Base-by-base conservation (phyloP, 2,888 invertebrate genomes). In the Drosophila dives region DNA sequence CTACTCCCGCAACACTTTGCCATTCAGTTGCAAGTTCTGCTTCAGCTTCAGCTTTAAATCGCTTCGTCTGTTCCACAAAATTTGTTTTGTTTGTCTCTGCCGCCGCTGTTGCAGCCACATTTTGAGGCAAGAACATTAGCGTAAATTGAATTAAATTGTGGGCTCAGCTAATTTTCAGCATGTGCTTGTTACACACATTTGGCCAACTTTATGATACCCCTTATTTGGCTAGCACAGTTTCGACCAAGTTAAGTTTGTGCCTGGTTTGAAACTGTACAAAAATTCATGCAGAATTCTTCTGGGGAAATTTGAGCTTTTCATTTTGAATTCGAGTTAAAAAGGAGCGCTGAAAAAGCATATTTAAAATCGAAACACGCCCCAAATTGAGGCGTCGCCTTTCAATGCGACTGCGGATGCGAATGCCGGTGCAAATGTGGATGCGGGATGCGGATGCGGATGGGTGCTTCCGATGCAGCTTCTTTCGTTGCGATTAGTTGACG, bases 401-500 rank as follows among this genome's bases (percentile, higher is more conserved):
- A 20, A 63, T 64, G 26, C 59, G 26, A 61, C 15, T 45, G 40
- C n/a, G 33, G 45, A 59, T 23, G 48, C 40, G 36, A 29, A 62
- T 55, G 61, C 23, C 42, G 33, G 50, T 54, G 38, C 48, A 33
- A n/a, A 63, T 55, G 65, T 12, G 36, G 4, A 65, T 64, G 48
- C 40, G 48, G 26, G 68, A 33, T 55, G 51, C 26, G 23, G 61
- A 65, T 64, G 48, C 36, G 48, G 61, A 61, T 70, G 61, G 66
- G 36, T 56, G 58, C 58, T 33, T 55, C 38, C 54, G 55, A 60
- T 64, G 75, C 71, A 70, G 69, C 33, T 48, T 45, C 56, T 76
- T 75, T 50, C 83, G 64, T 68, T 79, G 81, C 82, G 86, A 86
- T 86, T 89, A 78, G 83, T 83, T 91, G 91, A 91, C 89, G 91